phyloP scores from a whole-genome alignment of 2,888 invertebrate species.

The Lasioglossum pauxillum region DNA sequence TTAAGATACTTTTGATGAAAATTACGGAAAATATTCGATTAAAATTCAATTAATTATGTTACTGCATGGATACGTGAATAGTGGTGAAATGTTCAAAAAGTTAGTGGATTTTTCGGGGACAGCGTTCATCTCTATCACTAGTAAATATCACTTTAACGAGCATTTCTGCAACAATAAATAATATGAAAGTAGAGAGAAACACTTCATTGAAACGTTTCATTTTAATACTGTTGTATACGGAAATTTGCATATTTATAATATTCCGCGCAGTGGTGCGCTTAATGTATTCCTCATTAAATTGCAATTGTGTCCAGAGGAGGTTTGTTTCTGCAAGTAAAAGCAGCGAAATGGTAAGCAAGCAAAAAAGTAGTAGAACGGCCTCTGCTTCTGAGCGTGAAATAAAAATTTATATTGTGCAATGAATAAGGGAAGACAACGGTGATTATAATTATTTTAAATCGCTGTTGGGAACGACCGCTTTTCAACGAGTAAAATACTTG shows the following conservation, averaged over 20 bases:
- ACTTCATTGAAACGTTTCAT: background rate
- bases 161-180: background rate
- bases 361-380: background rate
- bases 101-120: background rate
- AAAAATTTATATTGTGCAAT: background rate
- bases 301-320: background rate
- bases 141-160: background rate
- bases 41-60: background rate
- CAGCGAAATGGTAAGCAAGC: conserved; percentile 12
- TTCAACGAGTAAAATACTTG: background rate
- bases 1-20: too few relatives aligned
- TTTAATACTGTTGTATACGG: background rate
- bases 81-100: background rate
- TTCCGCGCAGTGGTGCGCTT: background rate
- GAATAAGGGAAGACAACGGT: background rate
- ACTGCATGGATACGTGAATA: background rate
- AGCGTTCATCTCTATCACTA: background rate
- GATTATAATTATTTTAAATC: background rate
- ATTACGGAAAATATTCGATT: too few relatives aligned
- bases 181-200: background rate
- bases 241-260: conserved; percentile 23
- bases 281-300: conserved; percentile 23
- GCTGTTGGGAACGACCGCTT: background rate
- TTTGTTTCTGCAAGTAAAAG: background rate
- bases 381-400: background rate